Conservation (phyloP, 2,113 vertebrate genomes). For the Neodon shergylaensis region DNA sequence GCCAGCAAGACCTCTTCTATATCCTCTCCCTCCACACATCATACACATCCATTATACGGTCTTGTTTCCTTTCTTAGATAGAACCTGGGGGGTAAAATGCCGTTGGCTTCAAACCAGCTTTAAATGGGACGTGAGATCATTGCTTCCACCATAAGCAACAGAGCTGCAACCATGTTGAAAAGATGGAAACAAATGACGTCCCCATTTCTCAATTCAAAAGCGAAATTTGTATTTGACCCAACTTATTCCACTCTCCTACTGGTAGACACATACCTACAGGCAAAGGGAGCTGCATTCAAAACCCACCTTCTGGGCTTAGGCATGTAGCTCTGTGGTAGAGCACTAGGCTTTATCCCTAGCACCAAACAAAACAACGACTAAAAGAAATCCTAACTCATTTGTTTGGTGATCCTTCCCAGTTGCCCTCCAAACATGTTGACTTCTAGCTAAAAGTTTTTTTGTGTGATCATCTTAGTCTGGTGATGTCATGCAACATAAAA, state of each 20-base stretch:
- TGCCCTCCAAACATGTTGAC: neutral
- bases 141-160: constrained; percentile 18
- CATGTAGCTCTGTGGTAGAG: neutral
- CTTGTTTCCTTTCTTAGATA: constrained; percentile 25
- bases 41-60: constrained; percentile 14
- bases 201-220: neutral
- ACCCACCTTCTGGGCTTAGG: neutral
- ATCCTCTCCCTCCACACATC: constrained; percentile 24
- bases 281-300: neutral
- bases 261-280: neutral
- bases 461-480: neutral
- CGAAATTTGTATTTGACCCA: constrained; percentile 18
- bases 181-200: neutral
- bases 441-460: neutral
- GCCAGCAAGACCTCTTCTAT: constrained; percentile 26
- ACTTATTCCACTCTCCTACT: neutral
- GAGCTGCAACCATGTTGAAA: constrained; percentile 32
- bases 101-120: constrained; percentile 42
- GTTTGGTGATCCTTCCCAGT: neutral
- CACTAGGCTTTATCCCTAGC: neutral
- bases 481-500: neutral
- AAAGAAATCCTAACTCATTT: neutral
- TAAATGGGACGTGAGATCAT: neutral
- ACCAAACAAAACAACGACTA: neutral
- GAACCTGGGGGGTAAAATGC: neutral